Evolutionary conservation across 2,888 invertebrate species (phyloP), one percentile per base, ranked within the genome.

Genomic region (Agriopis aurantiaria): DNA sequence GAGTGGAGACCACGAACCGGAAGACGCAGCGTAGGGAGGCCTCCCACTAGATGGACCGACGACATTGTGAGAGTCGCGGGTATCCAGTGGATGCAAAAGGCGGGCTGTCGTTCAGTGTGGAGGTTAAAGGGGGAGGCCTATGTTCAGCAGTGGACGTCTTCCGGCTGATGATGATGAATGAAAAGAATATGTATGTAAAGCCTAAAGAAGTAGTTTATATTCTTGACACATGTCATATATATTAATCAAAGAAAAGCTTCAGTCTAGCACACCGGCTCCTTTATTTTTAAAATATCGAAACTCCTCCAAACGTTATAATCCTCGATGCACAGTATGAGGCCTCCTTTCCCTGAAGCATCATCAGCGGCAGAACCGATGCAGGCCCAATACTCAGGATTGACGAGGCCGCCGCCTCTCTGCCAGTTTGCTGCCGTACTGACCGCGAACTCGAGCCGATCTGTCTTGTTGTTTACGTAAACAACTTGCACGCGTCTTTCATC

Each of bases 271-370:
- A 74, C 70, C 0, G 91, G 91, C 69, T 91, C 91, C 46, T 81
- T 84, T 49, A 86, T 74, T 82, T 91, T 92, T 0, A 91, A 79
- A 65, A 86, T 88, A 72, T 88, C 88, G 72, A 91, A 91, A 9
- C 80, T 79, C 23, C 76, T 69, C 92, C 91, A 92, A 9, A 91
- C 68, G 0, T 70, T 23, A 60, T 82, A 89, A 65, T 88, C 53
- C 7, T 85, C 71, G 0, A 87, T 76, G 65, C 91, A 92, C 3
- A 85, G 14, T 10, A 91, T 69, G 2, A 87, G 48, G 0, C 85
- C 88, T 3, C 86, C 89, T 33, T 77, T 81, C 0, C 72, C 74
- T 0, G 62, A 51, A 0, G 17, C n/a, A 11, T 80, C 83, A n/a
- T 82, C 80, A 14, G 75, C 81, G 56, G 85, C 85, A 49, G 78